A percentile compares a stretch with the other conserved stretches of the same genome.
phyloP scores from a whole-genome alignment of 2,888 invertebrate genomes.

The Frankliniella fusca region DNA sequence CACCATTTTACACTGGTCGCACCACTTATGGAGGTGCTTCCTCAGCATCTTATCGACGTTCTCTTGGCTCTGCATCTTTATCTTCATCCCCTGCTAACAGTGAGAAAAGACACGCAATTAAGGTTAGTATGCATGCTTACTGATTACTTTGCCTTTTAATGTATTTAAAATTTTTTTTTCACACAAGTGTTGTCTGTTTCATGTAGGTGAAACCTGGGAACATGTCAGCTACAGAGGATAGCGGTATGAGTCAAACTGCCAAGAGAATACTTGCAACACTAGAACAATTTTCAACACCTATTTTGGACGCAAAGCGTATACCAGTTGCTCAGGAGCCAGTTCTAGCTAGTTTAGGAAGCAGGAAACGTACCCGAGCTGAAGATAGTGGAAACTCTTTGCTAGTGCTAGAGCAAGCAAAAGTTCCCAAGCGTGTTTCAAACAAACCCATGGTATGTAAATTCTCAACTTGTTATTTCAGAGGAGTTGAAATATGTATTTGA shows the following conservation, averaged over 20 bases:
- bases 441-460: slow-evolving; percentile 39
- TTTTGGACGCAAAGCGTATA: slow-evolving; percentile 40
- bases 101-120: not conserved
- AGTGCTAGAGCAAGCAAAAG: not conserved
- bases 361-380: not conserved
- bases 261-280: slow-evolving; percentile 72
- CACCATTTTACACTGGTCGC: slow-evolving; percentile 71
- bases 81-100: not conserved
- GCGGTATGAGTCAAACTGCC: slow-evolving; percentile 65
- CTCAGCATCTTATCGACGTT: not conserved
- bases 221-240: slow-evolving; percentile 36
- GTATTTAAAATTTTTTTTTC: not conserved
- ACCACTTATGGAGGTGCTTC: slow-evolving; percentile 73
- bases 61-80: not conserved
- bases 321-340: slow-evolving; percentile 34
- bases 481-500: not conserved
- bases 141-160: not conserved
- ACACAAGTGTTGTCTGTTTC: slow-evolving; percentile 38
- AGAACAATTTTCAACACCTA: slow-evolving; percentile 76
- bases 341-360: not conserved
- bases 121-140: not conserved
- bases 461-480: not conserved
- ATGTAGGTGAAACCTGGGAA: slow-evolving; percentile 50
- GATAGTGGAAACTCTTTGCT: not conserved
- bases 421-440: not conserved